Conservation (phyloP, 92 coral and sea anemone species). For the Actinernus sp. region DNA sequence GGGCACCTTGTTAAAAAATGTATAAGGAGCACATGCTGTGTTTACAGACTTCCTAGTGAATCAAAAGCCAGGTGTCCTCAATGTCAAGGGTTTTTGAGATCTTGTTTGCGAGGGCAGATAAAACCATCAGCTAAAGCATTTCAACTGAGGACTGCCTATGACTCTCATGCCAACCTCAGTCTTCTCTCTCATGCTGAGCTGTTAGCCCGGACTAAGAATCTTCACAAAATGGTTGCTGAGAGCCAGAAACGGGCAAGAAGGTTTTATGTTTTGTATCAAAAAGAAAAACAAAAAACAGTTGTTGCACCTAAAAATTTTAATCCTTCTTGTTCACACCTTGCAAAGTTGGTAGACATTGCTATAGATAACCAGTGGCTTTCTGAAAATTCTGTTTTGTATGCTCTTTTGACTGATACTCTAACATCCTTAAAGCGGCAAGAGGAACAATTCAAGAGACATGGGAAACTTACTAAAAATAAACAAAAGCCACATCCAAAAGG, state of each 20-base stretch:
- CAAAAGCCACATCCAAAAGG: conserved; percentile 49
- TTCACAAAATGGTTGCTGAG: conserved; percentile 4
- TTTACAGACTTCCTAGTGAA: conserved; percentile 2
- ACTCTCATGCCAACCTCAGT: conserved; percentile 13
- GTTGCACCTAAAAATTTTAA: conserved; percentile 32
- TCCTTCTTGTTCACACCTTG: conserved; percentile 31
- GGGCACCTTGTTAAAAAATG: conserved; percentile 5
- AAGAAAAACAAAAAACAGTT: conserved; percentile 11
- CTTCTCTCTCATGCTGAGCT: conserved; percentile 32
- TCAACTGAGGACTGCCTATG: conserved; percentile 10
- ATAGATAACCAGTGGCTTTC: conserved; percentile 20
- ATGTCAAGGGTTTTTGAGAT: conserved; percentile 13
- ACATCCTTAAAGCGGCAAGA: conserved; percentile 27
- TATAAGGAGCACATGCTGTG: conserved; percentile 16
- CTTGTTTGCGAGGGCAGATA: conserved; percentile 1
- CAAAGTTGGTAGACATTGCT: conserved; percentile 24
- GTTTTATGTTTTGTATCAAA: conserved; percentile 10
- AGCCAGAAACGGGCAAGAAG: conserved; percentile 1
- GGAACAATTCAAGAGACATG: conserved; percentile 13
- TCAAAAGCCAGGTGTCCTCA: conserved; percentile 2
- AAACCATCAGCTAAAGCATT: background rate
- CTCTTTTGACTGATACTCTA: conserved; percentile 28
- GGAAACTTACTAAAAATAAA: conserved; percentile 17
- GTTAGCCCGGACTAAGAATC: conserved; percentile 19
- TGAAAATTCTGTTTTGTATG: conserved; percentile 35